These are phyloP conservation scores for Spheniscus humboldti DNA, from an alignment of 2,797 vertebrate genomes.

Conservation along the genomic window DNA sequence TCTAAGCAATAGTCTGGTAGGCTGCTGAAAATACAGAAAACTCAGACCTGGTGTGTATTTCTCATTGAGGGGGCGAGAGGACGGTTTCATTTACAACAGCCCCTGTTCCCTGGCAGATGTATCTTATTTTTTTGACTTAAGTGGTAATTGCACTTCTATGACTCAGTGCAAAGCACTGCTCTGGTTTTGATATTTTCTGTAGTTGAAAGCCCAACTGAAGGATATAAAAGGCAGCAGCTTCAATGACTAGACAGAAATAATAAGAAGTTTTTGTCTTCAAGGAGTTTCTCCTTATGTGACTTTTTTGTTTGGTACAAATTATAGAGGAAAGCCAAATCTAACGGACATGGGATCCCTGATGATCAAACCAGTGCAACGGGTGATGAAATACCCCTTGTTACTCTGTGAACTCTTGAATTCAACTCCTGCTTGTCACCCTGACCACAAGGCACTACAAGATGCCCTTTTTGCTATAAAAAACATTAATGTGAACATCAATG, in stretches of 20 bases:
- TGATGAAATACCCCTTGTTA: constrained; percentile 96
- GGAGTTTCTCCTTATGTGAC: neutral
- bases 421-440: constrained; percentile 89
- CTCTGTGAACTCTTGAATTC: constrained; percentile 88
- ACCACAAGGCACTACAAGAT: constrained; percentile 79
- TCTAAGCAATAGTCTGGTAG: neutral
- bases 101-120: neutral
- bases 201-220: neutral
- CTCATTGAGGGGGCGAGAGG: neutral
- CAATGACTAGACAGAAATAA: neutral
- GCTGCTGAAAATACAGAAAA: neutral
- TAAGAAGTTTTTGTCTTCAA: neutral
- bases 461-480: constrained; percentile 84
- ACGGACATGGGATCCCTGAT: constrained; percentile 93
- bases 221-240: neutral
- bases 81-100: neutral
- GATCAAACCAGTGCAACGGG: constrained; percentile 94
- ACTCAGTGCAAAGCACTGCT: neutral
- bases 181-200: neutral
- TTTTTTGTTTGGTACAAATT: constrained; percentile 9
- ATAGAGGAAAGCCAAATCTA: constrained; percentile 89
- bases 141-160: neutral
- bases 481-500: constrained; percentile 93
- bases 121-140: neutral
- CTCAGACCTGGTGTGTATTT: neutral